A percentile compares a stretch with the other conserved stretches of the same genome.
phyloP scores from a whole-genome alignment of 2,797 vertebrate genomes.

The Channallabes apus region DNA sequence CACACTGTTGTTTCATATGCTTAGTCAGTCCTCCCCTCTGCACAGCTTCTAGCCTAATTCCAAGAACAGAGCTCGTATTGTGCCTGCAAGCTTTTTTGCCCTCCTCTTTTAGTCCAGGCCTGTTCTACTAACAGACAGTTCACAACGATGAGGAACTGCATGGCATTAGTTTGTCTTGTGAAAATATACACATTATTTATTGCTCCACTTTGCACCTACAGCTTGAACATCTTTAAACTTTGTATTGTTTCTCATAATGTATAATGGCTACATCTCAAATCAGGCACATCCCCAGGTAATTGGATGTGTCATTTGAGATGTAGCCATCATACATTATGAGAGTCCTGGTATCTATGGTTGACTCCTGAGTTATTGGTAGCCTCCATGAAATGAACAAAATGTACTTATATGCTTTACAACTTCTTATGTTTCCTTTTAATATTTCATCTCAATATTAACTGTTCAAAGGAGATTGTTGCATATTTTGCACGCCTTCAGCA shows the following conservation, averaged over 20 bases:
- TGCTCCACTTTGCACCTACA: background rate
- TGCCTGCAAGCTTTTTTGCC: conserved; percentile 44
- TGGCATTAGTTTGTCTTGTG: conserved; percentile 12
- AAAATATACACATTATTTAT: background rate
- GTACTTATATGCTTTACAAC: background rate
- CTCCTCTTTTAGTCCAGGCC: conserved; percentile 33
- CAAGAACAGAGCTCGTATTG: conserved; percentile 58
- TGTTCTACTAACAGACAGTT: conserved; percentile 41
- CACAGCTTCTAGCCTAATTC: conserved; percentile 54
- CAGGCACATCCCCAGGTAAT: background rate
- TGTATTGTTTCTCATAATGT: background rate
- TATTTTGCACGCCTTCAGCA: too few species aligned
- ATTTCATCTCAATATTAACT: too few species aligned
- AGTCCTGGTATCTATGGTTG: background rate
- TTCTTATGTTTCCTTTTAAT: background rate
- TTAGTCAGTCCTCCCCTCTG: conserved; percentile 44
- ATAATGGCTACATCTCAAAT: background rate
- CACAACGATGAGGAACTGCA: conserved; percentile 22
- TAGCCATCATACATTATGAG: background rate
- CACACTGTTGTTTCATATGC: conserved; percentile 53
- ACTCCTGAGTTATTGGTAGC: background rate
- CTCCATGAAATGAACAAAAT: background rate
- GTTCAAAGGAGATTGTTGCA: too few species aligned
- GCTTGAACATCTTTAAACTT: background rate
- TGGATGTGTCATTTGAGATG: background rate